Evolutionary conservation across 2,797 vertebrate genomes (phyloP).

Genomic region (Danio jaintianensis): DNA sequence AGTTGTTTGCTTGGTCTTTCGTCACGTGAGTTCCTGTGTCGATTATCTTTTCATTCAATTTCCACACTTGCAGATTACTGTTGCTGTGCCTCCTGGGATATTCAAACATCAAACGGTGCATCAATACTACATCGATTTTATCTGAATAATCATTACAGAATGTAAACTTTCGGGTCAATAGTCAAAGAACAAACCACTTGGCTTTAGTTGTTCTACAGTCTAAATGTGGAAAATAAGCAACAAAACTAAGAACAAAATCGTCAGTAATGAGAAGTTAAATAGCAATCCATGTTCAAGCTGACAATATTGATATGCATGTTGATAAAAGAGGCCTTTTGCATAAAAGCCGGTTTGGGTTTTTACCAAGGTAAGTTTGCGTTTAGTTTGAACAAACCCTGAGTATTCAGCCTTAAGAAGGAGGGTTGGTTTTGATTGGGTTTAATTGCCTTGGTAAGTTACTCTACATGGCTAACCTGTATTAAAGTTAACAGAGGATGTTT

Average conservation of each 20-base stretch:
- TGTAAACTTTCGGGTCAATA: neutral
- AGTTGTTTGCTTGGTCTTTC: constrained; percentile 75
- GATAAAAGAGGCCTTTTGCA: no score
- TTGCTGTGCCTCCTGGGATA: neutral
- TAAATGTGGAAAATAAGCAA: neutral
- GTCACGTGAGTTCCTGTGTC: constrained; percentile 71
- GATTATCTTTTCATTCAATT: constrained; percentile 68
- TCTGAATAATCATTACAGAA: neutral
- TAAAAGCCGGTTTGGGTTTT: no score
- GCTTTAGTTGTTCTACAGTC: neutral
- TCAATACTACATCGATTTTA: neutral
- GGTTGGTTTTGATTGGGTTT: no score
- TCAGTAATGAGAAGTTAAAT: neutral
- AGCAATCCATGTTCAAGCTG: neutral
- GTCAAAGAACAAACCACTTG: neutral
- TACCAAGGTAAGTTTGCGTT: no score
- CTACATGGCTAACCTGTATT: no score
- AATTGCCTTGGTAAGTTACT: no score
- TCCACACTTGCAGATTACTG: neutral
- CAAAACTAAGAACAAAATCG: neutral
- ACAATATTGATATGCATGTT: no score
- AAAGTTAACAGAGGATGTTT: no score
- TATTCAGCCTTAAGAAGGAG: no score
- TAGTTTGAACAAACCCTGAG: no score
- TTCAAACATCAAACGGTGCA: neutral